Evolutionary conservation across 2,797 vertebrate genomes (phyloP), one percentile per base, ranked within the genome.

Genomic region (Epinephelus awoara): DNA sequence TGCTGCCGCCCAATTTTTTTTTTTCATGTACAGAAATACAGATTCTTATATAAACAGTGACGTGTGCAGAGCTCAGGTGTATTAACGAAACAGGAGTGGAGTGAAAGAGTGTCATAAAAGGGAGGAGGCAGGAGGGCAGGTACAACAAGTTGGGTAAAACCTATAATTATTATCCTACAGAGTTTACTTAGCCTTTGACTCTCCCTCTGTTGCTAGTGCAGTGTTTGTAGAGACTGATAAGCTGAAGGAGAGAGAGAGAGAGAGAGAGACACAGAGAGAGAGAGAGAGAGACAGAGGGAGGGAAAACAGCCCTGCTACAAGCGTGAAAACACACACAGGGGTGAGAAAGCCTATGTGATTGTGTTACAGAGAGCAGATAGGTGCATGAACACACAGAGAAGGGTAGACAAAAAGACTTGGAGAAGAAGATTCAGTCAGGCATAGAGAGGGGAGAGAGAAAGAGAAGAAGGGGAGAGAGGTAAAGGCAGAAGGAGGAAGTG

Each of bases 211-310:
- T 11, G 2, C 29, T 15, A 55, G 13, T 42, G 54, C 70, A 46
- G 42, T 79, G 80, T 84, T 85, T 89, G 79, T 49, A 75, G 77
- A 76, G 76, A 81, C 78, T 79, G 85, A 88, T 79, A 88, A 74
- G 67, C 75, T 69, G 10, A 56, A 70, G n/a, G 57, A 62, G 62
- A 71, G 65, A 29, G 49, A 67, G 66, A 61, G 51, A 63, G 47
- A 46, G 29, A 51, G 51, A 52, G 57, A 0, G 42, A 29, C 19
- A 18, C 52, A 66, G 62, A 72, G 65, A 29, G 49, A 38, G 14
- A 57, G 44, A 59, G 21, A 50, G 68, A 34, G 65, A 56, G 50
- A 14, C 70, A 15, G 61, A 56, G 42, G 19, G 59, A 18, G 75
- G 52, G 52, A 71, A 79, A 71, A 64, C 52, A 62, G 66, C 54